phyloP scores from a whole-genome alignment of 2,797 vertebrate genomes.

The Acropternis orthonyx region DNA sequence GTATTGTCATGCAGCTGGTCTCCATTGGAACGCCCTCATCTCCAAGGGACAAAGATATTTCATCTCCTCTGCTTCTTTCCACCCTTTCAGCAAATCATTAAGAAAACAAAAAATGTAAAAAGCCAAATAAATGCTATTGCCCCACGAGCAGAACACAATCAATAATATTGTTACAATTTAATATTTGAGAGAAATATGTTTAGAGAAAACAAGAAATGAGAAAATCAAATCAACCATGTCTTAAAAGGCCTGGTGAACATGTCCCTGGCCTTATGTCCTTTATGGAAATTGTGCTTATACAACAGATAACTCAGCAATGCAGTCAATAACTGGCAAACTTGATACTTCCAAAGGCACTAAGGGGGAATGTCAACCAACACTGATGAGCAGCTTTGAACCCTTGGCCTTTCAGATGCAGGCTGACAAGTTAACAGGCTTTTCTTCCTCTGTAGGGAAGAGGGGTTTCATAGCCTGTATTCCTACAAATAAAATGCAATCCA shows the following conservation, averaged over 20 bases:
- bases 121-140: background rate
- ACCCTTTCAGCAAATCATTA: conserved; percentile 18
- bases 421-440: conserved; percentile 66
- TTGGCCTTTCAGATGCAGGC: conserved; percentile 47
- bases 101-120: background rate
- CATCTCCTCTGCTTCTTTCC: background rate
- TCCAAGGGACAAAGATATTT: background rate
- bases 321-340: conserved; percentile 71
- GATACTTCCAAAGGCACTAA: conserved; percentile 71
- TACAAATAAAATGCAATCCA: conserved; percentile 33
- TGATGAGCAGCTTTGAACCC: conserved; percentile 62
- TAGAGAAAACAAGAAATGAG: conserved; percentile 32
- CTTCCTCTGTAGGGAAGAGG: conserved; percentile 9
- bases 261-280: conserved; percentile 61
- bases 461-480: conserved; percentile 12
- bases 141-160: conserved; percentile 19
- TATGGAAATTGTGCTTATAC: conserved; percentile 74
- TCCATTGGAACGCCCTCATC: background rate
- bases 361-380: conserved; percentile 64
- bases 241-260: conserved; percentile 48
- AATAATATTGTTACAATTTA: conserved; percentile 36
- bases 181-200: conserved; percentile 35
- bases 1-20: background rate
- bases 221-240: conserved; percentile 58
- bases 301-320: conserved; percentile 65